Evolutionary conservation across 2,888 invertebrate genomes (phyloP).

Genomic region (Meghimatium bilineatum): DNA sequence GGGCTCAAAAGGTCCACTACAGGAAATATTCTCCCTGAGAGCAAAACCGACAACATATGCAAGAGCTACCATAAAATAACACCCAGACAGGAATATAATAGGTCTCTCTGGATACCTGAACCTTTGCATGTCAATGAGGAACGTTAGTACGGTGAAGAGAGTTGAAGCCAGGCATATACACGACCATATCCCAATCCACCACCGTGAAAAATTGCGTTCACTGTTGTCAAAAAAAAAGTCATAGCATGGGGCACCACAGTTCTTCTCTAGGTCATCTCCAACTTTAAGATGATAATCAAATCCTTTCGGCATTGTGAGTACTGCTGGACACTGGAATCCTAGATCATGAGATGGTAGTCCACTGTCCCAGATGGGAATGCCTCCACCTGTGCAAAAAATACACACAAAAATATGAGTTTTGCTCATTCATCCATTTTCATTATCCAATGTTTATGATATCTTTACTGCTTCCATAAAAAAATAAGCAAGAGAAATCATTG

Average conservation of each 20-base stretch:
- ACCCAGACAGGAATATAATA: constrained; percentile 96
- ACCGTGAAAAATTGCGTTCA: constrained; percentile 87
- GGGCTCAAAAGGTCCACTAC: constrained; percentile 70
- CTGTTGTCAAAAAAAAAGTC: constrained; percentile 92
- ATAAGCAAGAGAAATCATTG: too few relatives aligned
- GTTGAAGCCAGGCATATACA: constrained; percentile 92
- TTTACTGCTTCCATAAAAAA: too few relatives aligned
- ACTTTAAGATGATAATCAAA: constrained; percentile 88
- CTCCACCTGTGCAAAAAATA: neutral
- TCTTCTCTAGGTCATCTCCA: constrained; percentile 69
- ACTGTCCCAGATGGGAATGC: neutral
- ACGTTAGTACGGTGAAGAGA: constrained; percentile 87
- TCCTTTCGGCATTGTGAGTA: constrained; percentile 87
- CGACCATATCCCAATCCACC: constrained; percentile 97
- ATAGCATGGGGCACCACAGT: constrained; percentile 86
- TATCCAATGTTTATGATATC: too few relatives aligned
- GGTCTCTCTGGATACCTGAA: constrained; percentile 98
- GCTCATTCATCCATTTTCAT: too few relatives aligned
- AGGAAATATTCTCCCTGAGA: constrained; percentile 77
- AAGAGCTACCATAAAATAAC: constrained; percentile 94
- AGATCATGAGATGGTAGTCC: constrained; percentile 78
- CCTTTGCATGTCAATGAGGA: constrained; percentile 93
- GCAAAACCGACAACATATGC: constrained; percentile 86
- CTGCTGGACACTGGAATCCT: constrained; percentile 91
- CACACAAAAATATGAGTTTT: neutral